phyloP scores from a whole-genome alignment of 2,797 vertebrate species.

The Onychomys arenicola region DNA sequence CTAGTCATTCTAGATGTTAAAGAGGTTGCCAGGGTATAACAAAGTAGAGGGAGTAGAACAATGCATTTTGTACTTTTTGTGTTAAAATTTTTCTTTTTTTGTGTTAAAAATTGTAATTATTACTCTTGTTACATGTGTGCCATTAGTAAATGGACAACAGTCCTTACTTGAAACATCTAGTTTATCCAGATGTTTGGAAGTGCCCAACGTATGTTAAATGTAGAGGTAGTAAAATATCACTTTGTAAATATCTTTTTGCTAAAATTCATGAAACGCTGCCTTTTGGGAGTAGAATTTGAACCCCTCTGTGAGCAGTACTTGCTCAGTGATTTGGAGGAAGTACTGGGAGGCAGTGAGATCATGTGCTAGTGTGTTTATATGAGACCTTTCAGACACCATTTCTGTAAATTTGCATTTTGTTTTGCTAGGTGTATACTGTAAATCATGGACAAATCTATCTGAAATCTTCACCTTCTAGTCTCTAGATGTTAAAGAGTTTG shows the following conservation, averaged over 20 bases:
- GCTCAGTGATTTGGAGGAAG: slow-evolving; percentile 8
- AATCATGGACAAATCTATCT: slow-evolving; percentile 31
- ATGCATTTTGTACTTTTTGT: slow-evolving; percentile 48
- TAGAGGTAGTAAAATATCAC: slow-evolving; percentile 59
- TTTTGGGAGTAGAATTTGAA: slow-evolving; percentile 10
- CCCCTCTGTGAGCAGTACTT: background rate
- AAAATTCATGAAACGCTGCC: slow-evolving; percentile 44
- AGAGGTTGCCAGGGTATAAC: slow-evolving; percentile 67
- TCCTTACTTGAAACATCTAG: slow-evolving; percentile 48
- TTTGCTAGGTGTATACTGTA: slow-evolving; percentile 60
- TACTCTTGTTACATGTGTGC: background rate
- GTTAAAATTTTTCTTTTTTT: no score
- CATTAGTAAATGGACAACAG: slow-evolving; percentile 48
- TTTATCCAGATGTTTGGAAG: slow-evolving; percentile 28
- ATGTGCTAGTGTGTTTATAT: background rate
- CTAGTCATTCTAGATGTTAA: slow-evolving; percentile 61
- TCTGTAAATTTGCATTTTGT: slow-evolving; percentile 43
- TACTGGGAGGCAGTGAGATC: background rate
- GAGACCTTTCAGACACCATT: slow-evolving; percentile 24
- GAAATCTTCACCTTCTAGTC: slow-evolving; percentile 59
- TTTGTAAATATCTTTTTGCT: slow-evolving; percentile 65
- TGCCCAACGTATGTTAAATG: slow-evolving; percentile 26
- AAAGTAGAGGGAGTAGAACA: slow-evolving; percentile 50
- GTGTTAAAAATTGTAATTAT: slow-evolving; percentile 22
- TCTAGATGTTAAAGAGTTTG: slow-evolving; percentile 68